Percentiles rank a stretch among this genome's conserved stretches.
These are phyloP conservation scores for Pteropus alecto DNA, from an alignment of 2,113 vertebrate species.

Conservation along the genomic window DNA sequence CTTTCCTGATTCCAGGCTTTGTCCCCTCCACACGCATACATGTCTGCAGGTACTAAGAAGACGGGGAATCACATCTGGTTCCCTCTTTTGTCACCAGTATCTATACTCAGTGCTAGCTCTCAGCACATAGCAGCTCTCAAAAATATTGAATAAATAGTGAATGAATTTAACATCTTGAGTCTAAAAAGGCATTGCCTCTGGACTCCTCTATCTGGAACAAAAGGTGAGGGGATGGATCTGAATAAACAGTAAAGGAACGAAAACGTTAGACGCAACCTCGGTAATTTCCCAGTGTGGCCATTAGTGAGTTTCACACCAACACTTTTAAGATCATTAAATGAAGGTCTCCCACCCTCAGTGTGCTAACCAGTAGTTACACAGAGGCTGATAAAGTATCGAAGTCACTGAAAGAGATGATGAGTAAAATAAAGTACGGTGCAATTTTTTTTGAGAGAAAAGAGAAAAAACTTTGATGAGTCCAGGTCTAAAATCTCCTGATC, in stretches of 20 bases:
- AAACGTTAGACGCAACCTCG: neutral
- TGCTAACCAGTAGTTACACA: neutral
- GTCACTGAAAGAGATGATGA: neutral
- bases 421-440: neutral
- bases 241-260: neutral
- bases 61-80: neutral
- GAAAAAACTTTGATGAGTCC: neutral
- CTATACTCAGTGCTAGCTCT: neutral
- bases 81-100: neutral
- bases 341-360: neutral
- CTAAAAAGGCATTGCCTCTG: neutral
- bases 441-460: neutral
- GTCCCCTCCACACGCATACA: fast-evolving
- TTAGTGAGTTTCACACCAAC: neutral
- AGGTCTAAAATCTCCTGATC: conserved; percentile 54
- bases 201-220: neutral
- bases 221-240: neutral
- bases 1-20: neutral
- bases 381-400: neutral
- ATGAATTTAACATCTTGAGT: neutral
- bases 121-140: neutral
- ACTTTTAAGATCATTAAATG: neutral
- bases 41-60: neutral
- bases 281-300: neutral
- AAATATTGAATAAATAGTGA: neutral